These are phyloP conservation scores for Silurus aristotelis DNA, from an alignment of 2,797 vertebrate genomes.

Conservation along the genomic window DNA sequence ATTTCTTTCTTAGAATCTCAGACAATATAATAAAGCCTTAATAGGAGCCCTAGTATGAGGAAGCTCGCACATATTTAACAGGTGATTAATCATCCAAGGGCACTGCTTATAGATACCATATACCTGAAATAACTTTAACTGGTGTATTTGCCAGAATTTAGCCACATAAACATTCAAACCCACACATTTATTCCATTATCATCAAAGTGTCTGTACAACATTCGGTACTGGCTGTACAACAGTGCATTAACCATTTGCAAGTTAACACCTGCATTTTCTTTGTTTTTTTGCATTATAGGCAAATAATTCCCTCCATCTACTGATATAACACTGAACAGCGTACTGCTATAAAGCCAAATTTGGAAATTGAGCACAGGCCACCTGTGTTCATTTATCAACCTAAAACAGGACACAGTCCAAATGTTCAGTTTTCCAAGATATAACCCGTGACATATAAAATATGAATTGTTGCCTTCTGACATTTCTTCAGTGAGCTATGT, in stretches of 20 bases:
- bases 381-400: slow-evolving; percentile 46
- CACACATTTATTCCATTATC: neutral
- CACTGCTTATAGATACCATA: neutral
- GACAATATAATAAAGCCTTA: neutral
- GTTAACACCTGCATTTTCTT: neutral
- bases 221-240: neutral
- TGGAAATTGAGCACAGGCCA: slow-evolving; percentile 51
- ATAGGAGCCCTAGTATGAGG: neutral
- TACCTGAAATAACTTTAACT: neutral
- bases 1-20: neutral
- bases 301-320: slow-evolving; percentile 22
- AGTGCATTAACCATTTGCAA: neutral
- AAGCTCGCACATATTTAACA: neutral
- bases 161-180: neutral
- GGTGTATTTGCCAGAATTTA: neutral
- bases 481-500: slow-evolving; percentile 40
- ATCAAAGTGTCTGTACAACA: neutral
- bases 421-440: slow-evolving; percentile 43
- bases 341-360: slow-evolving; percentile 46
- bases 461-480: slow-evolving; percentile 47
- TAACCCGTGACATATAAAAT: slow-evolving; percentile 46
- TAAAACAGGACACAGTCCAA: slow-evolving; percentile 30
- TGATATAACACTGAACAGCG: slow-evolving; percentile 31
- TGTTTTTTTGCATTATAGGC: slow-evolving; percentile 29
- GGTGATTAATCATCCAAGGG: neutral